phyloP scores from a whole-genome alignment of 23 tunicate genomes.

The Trididemnum clinides region DNA sequence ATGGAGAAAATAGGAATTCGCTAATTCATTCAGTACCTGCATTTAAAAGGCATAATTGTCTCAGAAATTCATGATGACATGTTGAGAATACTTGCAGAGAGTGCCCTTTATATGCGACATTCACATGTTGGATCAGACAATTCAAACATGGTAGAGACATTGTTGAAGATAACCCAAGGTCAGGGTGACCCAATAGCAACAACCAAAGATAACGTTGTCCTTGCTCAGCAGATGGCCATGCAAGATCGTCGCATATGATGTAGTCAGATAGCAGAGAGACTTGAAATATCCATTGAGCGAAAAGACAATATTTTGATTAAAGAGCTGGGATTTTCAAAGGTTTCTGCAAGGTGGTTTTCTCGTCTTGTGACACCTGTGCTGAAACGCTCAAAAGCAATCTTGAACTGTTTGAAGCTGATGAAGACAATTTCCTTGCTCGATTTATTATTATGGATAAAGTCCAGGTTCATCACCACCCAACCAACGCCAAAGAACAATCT shows the following conservation, averaged over 20 bases:
- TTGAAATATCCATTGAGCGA: background rate
- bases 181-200: background rate
- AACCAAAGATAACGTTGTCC: background rate
- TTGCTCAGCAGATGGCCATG: background rate
- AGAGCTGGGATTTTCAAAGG: no score
- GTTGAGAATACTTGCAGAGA: background rate
- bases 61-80: no score
- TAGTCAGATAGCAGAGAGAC: slow-evolving; percentile 1
- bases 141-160: background rate
- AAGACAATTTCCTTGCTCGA: no score
- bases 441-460: background rate
- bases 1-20: background rate
- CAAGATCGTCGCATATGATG: slow-evolving; percentile 1
- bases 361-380: background rate
- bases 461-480: background rate
- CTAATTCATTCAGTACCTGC: background rate
- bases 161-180: background rate
- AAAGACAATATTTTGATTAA: background rate
- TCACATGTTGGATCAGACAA: no score
- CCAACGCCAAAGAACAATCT: background rate
- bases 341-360: background rate
- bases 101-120: background rate
- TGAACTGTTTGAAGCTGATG: no score
- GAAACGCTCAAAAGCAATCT: background rate
- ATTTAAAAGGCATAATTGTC: no score